Evolutionary conservation across 2,797 vertebrate genomes (phyloP).

Genomic region (Sebastes matsubarae): DNA sequence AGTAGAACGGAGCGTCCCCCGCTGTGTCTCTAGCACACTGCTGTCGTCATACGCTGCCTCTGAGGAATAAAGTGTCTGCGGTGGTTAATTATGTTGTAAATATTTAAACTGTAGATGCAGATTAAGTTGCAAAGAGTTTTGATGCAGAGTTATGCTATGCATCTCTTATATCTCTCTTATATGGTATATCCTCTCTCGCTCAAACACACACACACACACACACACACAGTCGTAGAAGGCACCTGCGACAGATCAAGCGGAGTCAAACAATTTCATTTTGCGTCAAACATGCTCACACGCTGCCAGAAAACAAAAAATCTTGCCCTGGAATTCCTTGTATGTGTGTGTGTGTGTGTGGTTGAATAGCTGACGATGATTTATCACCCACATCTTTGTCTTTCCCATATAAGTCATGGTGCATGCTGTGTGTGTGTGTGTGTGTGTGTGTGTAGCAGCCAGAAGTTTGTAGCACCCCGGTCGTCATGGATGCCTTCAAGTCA

Average conservation of each 20-base stretch:
- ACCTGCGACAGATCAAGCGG: constrained; percentile 70
- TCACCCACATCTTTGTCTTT: constrained; percentile 65
- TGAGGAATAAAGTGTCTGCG: not conserved
- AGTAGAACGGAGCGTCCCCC: constrained; percentile 58
- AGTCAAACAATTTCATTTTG: constrained; percentile 69
- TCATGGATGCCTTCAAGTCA: constrained; percentile 51
- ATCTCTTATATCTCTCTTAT: not conserved
- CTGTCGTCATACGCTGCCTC: constrained; percentile 30
- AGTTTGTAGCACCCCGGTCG: constrained; percentile 37
- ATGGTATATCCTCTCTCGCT: not conserved
- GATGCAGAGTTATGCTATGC: not conserved
- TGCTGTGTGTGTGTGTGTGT: constrained; percentile 21
- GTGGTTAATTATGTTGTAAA: constrained; percentile 23
- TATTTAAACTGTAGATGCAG: not conserved
- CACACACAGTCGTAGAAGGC: constrained; percentile 20
- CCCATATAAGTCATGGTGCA: constrained; percentile 69
- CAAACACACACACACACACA: not conserved
- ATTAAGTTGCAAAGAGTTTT: not conserved
- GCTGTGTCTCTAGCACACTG: constrained; percentile 26
- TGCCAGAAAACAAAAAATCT: constrained; percentile 35
- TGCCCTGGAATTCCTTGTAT: constrained; percentile 25
- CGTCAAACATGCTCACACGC: constrained; percentile 54
- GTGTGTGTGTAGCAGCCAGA: constrained; percentile 30
- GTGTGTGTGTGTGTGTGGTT: constrained; percentile 14
- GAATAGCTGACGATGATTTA: constrained; percentile 62